phyloP scores from a whole-genome alignment of 1,140 invertebrate genomes.

The Megalopta genalis region DNA sequence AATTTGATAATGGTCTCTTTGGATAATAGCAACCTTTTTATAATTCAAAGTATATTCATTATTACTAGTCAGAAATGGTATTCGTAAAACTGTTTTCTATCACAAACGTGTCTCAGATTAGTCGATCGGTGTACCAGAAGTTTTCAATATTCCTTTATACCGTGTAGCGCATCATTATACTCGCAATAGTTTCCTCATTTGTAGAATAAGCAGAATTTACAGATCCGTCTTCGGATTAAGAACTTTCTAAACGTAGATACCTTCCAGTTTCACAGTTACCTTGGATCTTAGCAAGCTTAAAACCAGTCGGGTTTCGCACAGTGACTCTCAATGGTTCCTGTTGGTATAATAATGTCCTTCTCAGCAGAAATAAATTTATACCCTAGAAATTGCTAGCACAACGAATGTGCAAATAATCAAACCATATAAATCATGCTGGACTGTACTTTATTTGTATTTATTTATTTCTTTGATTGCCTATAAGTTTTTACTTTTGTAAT shows the following conservation, averaged over 20 bases:
- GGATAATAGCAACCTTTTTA: slow-evolving; percentile 7
- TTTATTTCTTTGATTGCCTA: no score
- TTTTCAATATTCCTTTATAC: slow-evolving; percentile 2
- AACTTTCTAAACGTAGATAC: slow-evolving; percentile 29
- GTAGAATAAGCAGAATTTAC: neutral
- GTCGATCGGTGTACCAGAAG: neutral
- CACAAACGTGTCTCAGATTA: neutral
- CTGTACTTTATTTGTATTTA: no score
- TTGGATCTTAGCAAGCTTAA: slow-evolving; percentile 21
- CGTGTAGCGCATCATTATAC: neutral
- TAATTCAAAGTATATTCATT: slow-evolving; percentile 23
- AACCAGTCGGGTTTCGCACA: slow-evolving; percentile 12
- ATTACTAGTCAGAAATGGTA: neutral
- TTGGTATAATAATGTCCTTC: neutral
- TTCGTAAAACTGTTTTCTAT: slow-evolving; percentile 3
- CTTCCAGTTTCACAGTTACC: slow-evolving; percentile 9
- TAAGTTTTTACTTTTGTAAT: no score
- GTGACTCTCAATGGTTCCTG: neutral
- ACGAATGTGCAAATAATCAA: neutral
- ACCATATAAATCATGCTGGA: no score
- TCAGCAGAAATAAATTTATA: no score
- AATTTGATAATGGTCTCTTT: slow-evolving; percentile 14
- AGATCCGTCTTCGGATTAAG: slow-evolving; percentile 16
- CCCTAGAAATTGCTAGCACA: neutral
- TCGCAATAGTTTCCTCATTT: neutral